These are phyloP conservation scores for Paramisgurnus dabryanus DNA, from an alignment of 2,113 vertebrate species.

Conservation along the genomic window DNA sequence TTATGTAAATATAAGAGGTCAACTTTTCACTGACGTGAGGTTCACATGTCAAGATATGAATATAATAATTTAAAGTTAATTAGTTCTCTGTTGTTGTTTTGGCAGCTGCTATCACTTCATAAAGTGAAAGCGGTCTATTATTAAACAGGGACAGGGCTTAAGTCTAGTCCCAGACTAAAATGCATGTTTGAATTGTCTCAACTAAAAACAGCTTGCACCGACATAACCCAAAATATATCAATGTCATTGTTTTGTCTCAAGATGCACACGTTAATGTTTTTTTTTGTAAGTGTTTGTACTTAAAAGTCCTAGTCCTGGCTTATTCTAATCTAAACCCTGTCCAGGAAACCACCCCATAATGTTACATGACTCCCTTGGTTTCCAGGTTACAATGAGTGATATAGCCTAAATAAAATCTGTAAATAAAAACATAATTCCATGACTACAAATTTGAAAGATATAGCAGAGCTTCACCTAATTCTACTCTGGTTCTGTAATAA, in stretches of 20 bases:
- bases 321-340: no score
- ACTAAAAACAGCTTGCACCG: no score
- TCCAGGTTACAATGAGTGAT: constrained; percentile 57
- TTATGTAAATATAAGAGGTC: background rate
- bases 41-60: constrained; percentile 36
- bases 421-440: constrained; percentile 49
- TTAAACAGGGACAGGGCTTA: constrained; percentile 4
- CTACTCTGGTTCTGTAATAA: constrained; percentile 20
- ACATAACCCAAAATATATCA: no score
- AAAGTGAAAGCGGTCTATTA: constrained; percentile 49
- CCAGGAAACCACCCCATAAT: background rate
- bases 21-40: background rate
- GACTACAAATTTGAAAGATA: constrained; percentile 30
- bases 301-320: no score
- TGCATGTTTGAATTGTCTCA: no score
- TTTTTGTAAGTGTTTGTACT: no score
- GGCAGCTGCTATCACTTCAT: constrained; percentile 45
- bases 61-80: constrained; percentile 16
- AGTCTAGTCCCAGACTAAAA: no score
- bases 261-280: no score
- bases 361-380: constrained; percentile 41
- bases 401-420: constrained; percentile 6
- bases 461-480: constrained; percentile 23
- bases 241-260: no score
- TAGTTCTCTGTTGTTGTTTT: constrained; percentile 49